Base-by-base conservation (phyloP, 2,888 invertebrate species). In the Scaeva pyrastri region DNA sequence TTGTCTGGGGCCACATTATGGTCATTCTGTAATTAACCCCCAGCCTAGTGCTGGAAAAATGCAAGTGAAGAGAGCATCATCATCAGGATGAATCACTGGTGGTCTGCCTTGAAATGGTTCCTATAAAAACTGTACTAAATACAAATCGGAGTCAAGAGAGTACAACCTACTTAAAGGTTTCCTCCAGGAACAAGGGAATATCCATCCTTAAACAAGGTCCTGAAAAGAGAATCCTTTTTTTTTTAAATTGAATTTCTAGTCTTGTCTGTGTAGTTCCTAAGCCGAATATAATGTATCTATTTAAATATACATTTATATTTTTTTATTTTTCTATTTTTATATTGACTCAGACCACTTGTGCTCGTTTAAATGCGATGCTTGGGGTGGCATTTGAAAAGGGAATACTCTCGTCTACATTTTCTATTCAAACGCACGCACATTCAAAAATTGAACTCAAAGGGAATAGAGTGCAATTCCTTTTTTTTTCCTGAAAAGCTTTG, bases 321-420 rank as follows among this genome's bases (percentile, higher is more conserved):
- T 26, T 31, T 31, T 31, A n/a, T 31, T 8, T 5, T 39, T 55
- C 43, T 60, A 52, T 64, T 70, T 77, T 71, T 10, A 31, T 58
- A 71, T 85, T 43, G 21, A 62, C 58, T 77, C 81, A 76, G 56
- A 77, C 80, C 84, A 80, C 76, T 80, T 85, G 75, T 62, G 60
- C 75, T 80, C 64, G 71, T 72, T 85, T 80, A 39, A n/a, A n/a
- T 50, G 39, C 31, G 31, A 62, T 36, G 52, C 41, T 36, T 41
- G 55, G 62, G 83, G 45, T 75, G 71, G n/a, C 48, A 60, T 43
- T 12, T 31, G 31, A 31, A 66, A 39, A 41, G 41, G 36, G 73
- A n/a, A 55, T 41, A 23, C 58, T 52, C 48, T 14, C 21, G 45
- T 19, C 23, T 50, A 12, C 21, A 50, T 11, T 31, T 31, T 31